Conservation (phyloP, 2,113 vertebrate species). For the Plecotus auritus region DNA sequence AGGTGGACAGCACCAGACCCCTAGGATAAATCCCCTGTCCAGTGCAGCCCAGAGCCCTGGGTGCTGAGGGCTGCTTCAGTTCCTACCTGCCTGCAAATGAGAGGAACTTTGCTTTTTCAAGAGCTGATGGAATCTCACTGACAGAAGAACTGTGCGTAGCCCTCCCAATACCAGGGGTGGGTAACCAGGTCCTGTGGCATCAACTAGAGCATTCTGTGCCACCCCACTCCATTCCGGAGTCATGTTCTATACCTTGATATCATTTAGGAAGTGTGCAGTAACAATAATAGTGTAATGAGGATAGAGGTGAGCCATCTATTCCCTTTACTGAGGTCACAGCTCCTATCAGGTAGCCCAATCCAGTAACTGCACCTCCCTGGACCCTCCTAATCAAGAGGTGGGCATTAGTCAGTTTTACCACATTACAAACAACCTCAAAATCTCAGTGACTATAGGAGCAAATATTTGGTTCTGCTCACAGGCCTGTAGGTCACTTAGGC, state of each 20-base stretch:
- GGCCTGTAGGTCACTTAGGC: no score
- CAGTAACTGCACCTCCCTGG: neutral
- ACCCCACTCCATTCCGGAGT: neutral
- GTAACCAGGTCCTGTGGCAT: no score
- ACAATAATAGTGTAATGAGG: neutral
- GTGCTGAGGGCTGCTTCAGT: neutral
- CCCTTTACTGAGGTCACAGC: neutral
- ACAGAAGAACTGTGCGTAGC: no score
- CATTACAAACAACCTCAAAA: neutral
- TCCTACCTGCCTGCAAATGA: neutral
- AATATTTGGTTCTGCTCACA: neutral
- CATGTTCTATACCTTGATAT: neutral
- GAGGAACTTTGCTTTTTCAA: no score
- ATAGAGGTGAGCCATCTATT: no score
- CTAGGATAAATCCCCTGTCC: neutral
- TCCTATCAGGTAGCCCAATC: neutral
- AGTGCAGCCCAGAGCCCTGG: neutral
- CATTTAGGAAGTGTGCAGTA: neutral
- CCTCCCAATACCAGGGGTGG: no score
- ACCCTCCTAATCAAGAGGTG: neutral
- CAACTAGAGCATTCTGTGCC: neutral
- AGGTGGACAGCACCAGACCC: neutral
- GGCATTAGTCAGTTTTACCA: neutral
- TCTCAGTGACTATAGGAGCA: neutral
- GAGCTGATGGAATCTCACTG: no score